phyloP scores from a whole-genome alignment of 2,888 invertebrate genomes.

The Hedychridium roseum region DNA sequence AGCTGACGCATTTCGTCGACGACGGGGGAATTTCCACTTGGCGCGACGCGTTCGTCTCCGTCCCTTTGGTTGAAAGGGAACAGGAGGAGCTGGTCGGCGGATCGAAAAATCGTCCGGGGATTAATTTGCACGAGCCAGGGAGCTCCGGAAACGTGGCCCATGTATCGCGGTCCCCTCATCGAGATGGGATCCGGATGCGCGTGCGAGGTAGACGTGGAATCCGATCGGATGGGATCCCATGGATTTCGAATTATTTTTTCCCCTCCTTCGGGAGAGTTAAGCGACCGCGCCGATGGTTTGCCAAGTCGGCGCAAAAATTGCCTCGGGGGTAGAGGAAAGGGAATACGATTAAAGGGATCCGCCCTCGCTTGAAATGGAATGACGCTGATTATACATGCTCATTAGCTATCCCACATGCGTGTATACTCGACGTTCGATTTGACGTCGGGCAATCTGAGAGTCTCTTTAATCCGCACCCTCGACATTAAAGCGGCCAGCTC shows the following conservation, averaged over 20 bases:
- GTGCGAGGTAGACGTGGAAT: conserved; percentile 15
- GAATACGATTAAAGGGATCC: conserved; percentile 4
- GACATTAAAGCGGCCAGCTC: no score
- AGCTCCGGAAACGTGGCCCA: conserved; percentile 15
- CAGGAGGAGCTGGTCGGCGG: background rate
- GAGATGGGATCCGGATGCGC: conserved; percentile 7
- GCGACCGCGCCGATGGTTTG: no score
- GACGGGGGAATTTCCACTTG: no score
- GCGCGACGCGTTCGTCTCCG: conserved; percentile 1
- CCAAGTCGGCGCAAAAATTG: no score
- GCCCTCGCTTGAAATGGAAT: no score
- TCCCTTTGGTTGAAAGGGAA: conserved; percentile 2
- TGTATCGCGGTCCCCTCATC: conserved; percentile 5
- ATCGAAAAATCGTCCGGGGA: conserved; percentile 13
- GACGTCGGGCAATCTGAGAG: no score
- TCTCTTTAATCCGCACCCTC: no score
- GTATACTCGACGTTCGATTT: no score
- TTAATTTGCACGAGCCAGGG: conserved; percentile 26
- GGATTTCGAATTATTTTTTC: conserved; percentile 20
- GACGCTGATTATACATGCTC: no score
- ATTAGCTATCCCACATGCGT: no score
- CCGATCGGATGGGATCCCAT: conserved; percentile 27
- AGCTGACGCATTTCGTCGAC: no score
- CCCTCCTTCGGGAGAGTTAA: background rate
- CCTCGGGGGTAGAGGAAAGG: conserved; percentile 5